These are phyloP conservation scores for Thalpophila matura DNA, from an alignment of 2,888 invertebrate species.

Conservation along the genomic window DNA sequence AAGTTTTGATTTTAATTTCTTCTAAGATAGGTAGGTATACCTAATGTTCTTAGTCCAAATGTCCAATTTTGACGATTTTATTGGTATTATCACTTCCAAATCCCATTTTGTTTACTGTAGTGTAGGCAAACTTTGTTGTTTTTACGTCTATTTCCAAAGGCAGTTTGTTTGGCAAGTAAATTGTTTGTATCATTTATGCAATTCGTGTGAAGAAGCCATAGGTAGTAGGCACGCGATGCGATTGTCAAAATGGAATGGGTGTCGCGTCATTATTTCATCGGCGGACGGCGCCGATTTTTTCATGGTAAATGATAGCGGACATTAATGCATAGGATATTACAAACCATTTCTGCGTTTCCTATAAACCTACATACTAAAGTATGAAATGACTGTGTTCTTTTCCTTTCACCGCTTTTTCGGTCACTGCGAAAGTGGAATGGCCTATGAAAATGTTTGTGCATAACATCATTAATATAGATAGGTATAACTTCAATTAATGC, in stretches of 20 bases:
- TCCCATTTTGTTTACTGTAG: constrained; percentile 13
- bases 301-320: constrained; percentile 34
- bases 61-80: not conserved
- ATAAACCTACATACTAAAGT: not conserved
- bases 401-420: too few relatives aligned
- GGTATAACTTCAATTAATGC: too few relatives aligned
- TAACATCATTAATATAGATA: too few relatives aligned
- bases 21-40: too few relatives aligned
- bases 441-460: too few relatives aligned
- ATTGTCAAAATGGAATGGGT: constrained; percentile 71
- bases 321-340: constrained; percentile 4
- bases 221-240: constrained; percentile 76
- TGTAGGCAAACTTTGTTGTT: constrained; percentile 16
- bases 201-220: constrained; percentile 78
- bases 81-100: not conserved
- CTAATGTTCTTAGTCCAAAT: too few relatives aligned
- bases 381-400: too few relatives aligned
- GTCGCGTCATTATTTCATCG: constrained; percentile 59
- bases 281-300: constrained; percentile 41
- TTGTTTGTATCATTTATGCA: constrained; percentile 75
- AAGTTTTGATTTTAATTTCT: not conserved
- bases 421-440: too few relatives aligned
- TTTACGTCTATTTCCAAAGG: constrained; percentile 44
- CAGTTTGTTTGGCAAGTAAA: constrained; percentile 61
- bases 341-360: not conserved